Evolutionary conservation across 2,888 invertebrate species (phyloP), one percentile per base, ranked within the genome.

Genomic region (Yponomeuta malinellus): DNA sequence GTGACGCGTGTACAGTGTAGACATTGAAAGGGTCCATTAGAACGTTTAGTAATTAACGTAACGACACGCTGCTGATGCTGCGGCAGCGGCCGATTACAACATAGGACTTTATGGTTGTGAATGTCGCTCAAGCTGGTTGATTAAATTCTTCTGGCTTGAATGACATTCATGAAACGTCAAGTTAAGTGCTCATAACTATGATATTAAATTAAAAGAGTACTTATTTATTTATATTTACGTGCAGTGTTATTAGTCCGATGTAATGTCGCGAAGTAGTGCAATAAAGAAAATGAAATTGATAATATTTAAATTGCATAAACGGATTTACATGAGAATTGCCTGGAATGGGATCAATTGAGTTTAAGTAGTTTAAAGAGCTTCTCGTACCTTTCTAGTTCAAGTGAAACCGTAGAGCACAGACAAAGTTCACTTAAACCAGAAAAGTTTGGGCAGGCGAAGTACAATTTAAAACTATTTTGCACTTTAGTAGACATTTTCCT

Each of bases 331-430:
- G 78, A 84, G 81, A 85, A 86, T 83, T 88, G 91, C 88, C 91
- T 92, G 90, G 91, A 88, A 81, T 77, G 91, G 91, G 91, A 92
- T 85, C 91, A 92, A 92, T 88, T 89, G 87, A 85, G 81, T 88
- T 87, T 90, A 89, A 89, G 88, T 88, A 88, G 87, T 78, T 77
- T 82, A 81, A 64, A 69, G 69, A 33, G n/a, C 33, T 37, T 37
- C 12, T 67, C 67, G 43, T 43, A n/a, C 12, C 67, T 67, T 48
- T 43, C 48, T 33, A 67, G 37, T 10, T n/a, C n/a, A 59, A 59
- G 52, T 59, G 52, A 15, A 59, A 59, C 12, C 15, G 52, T 59
- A 59, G 12, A 15, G 52, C 52, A 1, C 52, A 3, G 43, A 59
- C 12, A 59, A 59, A 59, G 5, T 59, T 59, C 52, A 59, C 52